A percentile compares a stretch with the other conserved stretches of the same genome.
Evolutionary conservation across 2,113 vertebrate genomes (phyloP).

Genomic region (Notarius lentiginosus): DNA sequence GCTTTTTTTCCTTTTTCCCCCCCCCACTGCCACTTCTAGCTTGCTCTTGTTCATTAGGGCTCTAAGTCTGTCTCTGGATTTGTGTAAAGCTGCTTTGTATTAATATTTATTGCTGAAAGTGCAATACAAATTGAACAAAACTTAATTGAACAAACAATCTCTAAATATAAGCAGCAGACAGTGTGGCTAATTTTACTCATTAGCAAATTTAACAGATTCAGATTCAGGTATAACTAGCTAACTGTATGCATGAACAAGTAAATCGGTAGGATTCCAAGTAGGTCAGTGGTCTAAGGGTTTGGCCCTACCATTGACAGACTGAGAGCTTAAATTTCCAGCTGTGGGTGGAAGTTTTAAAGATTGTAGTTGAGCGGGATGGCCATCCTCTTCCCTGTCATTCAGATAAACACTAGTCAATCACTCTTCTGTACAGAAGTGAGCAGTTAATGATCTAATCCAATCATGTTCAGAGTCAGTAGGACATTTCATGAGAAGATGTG

Average conservation of each 20-base stretch:
- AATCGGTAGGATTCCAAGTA: neutral
- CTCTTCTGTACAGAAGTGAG: neutral
- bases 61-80: neutral
- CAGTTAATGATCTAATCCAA: neutral
- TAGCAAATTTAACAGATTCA: neutral
- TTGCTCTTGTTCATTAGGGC: neutral
- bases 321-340: neutral
- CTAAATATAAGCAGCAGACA: neutral
- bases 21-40: neutral
- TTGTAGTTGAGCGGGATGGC: neutral
- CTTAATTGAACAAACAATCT: neutral
- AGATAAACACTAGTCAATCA: neutral
- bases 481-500: neutral
- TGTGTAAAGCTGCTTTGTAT: neutral
- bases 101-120: neutral
- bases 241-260: neutral
- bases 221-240: neutral
- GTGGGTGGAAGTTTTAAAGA: neutral
- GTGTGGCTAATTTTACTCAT: neutral
- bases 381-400: neutral
- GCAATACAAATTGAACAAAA: neutral
- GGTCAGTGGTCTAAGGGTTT: neutral
- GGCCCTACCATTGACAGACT: neutral
- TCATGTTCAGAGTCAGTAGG: neutral
- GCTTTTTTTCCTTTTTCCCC: neutral